phyloP scores from a whole-genome alignment of 2,113 vertebrate species.

The Marmota monax region DNA sequence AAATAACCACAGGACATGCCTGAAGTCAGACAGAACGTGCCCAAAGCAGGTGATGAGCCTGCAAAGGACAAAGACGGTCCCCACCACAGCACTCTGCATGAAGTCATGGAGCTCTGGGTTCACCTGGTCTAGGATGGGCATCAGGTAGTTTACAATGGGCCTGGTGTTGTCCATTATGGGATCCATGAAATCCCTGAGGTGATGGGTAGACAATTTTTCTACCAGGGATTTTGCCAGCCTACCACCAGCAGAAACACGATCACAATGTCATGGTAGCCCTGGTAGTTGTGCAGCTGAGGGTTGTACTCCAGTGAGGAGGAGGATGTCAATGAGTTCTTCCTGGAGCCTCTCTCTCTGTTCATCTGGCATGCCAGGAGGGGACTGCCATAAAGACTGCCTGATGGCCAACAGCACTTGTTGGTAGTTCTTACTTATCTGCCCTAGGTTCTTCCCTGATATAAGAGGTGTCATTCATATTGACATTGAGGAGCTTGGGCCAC shows the following conservation, averaged over 20 bases:
- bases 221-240: constrained; percentile 93
- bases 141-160: constrained; percentile 98
- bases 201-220: constrained; percentile 98
- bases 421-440: constrained; percentile 95
- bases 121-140: constrained; percentile 98
- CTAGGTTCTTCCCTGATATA: constrained; percentile 91
- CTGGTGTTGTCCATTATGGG: constrained; percentile 99
- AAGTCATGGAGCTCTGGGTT: constrained; percentile 98
- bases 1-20: constrained; percentile 98
- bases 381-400: constrained; percentile 94
- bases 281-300: constrained; percentile 98
- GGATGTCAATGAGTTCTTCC: constrained; percentile 97
- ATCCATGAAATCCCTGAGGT: constrained; percentile 99
- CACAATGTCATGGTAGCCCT: constrained; percentile 99
- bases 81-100: constrained; percentile 99
- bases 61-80: constrained; percentile 99
- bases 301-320: constrained; percentile 95
- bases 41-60: constrained; percentile 99
- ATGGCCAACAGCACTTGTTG: constrained; percentile 97
- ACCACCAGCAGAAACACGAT: constrained; percentile 98
- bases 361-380: constrained; percentile 97
- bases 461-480: constrained; percentile 88
- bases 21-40: constrained; percentile 97
- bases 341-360: constrained; percentile 96
- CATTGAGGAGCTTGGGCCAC: constrained; percentile 96